Evolutionary conservation across 2,113 vertebrate genomes (phyloP).

Genomic region (Sprattus sprattus): DNA sequence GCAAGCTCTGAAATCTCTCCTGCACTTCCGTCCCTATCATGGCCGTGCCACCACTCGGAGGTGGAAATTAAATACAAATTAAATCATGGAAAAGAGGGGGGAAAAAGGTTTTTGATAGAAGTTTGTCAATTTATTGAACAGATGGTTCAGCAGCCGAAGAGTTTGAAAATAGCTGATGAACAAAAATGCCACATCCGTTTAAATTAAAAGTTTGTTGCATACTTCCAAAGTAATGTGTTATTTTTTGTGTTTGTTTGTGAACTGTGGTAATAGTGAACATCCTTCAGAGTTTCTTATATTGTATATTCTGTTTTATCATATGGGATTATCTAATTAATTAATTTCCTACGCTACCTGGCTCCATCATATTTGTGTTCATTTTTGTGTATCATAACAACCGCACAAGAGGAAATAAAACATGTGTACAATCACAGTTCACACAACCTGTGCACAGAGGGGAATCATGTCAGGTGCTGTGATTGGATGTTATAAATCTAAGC

Average conservation of each 20-base stretch:
- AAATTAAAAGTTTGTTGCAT: no score
- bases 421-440: background rate
- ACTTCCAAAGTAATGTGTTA: background rate
- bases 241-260: background rate
- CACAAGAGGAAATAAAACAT: background rate
- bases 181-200: background rate
- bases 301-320: constrained; percentile 11
- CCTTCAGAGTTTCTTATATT: no score
- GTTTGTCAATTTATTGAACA: background rate
- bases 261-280: background rate
- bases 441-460: background rate
- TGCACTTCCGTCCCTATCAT: background rate
- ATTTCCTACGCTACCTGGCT: no score
- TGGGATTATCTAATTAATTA: background rate
- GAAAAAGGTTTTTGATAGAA: background rate
- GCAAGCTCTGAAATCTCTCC: background rate
- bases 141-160: no score
- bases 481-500: background rate
- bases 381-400: no score
- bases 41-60: background rate
- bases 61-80: background rate
- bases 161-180: background rate
- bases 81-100: background rate
- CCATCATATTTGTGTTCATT: no score
- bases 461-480: background rate